A percentile compares a stretch with the other conserved stretches of the same genome.
Evolutionary conservation across 2,113 vertebrate species (phyloP).

Genomic region (Sander lucioperca): DNA sequence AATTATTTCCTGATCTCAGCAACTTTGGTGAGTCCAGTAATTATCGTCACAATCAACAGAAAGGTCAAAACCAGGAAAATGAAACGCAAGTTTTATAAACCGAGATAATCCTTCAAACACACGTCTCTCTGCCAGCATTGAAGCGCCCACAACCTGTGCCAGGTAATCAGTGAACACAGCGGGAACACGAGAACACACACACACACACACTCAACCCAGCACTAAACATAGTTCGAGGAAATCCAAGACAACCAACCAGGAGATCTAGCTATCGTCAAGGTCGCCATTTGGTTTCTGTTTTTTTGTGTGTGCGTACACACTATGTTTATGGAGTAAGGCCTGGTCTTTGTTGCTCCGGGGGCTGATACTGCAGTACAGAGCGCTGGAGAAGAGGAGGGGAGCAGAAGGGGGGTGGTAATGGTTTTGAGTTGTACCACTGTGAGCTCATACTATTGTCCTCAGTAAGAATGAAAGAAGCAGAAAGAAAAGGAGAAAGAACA

Average conservation of each 20-base stretch:
- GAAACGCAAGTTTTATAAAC: not conserved
- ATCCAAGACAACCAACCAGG: slow-evolving; percentile 19
- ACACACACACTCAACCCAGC: not conserved
- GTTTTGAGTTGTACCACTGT: slow-evolving; percentile 76
- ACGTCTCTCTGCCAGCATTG: slow-evolving; percentile 11
- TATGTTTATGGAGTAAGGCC: slow-evolving; percentile 65
- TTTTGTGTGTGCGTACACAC: slow-evolving; percentile 8
- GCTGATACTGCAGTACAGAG: slow-evolving; percentile 75
- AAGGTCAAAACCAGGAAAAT: not conserved
- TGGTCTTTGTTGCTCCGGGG: slow-evolving; percentile 73
- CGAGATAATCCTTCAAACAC: slow-evolving; percentile 27
- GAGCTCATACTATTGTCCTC: slow-evolving; percentile 80
- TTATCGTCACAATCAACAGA: not conserved
- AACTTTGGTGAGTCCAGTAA: not conserved
- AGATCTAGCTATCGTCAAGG: slow-evolving; percentile 21
- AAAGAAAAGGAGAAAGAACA: slow-evolving; percentile 61
- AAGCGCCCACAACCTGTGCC: slow-evolving; percentile 32
- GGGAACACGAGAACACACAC: not conserved
- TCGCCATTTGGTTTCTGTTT: slow-evolving; percentile 36
- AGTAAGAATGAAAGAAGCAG: slow-evolving; percentile 68
- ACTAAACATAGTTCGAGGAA: slow-evolving; percentile 18
- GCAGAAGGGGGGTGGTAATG: slow-evolving; percentile 31
- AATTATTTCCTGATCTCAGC: not conserved
- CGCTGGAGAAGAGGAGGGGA: slow-evolving; percentile 30
- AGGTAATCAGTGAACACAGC: slow-evolving; percentile 40